phyloP scores from a whole-genome alignment of 2,113 vertebrate genomes.

The Python bivittatus region DNA sequence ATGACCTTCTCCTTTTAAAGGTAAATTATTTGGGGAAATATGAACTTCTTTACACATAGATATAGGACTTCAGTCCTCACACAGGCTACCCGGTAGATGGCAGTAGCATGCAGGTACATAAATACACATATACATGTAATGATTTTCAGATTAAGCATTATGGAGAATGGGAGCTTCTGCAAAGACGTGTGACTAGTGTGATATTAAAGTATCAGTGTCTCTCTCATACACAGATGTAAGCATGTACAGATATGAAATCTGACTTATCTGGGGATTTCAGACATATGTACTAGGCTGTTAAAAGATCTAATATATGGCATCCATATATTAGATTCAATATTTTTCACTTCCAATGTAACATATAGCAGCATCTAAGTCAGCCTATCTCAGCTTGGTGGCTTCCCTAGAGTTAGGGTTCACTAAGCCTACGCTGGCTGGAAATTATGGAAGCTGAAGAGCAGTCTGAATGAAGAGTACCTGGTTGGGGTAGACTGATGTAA shows the following conservation, averaged over 20 bases:
- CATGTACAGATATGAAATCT: background rate
- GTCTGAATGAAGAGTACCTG: background rate
- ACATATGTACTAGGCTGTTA: background rate
- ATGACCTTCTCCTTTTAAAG: background rate
- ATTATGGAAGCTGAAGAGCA: background rate
- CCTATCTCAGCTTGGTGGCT: background rate
- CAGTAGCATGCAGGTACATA: background rate
- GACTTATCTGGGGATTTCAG: background rate
- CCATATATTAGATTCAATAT: background rate
- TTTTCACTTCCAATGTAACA: background rate
- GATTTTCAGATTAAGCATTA: background rate
- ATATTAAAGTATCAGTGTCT: background rate
- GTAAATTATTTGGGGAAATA: background rate
- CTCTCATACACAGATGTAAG: background rate
- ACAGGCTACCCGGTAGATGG: slow-evolving; percentile 19
- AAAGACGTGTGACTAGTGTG: background rate
- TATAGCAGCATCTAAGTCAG: background rate
- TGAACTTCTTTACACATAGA: slow-evolving; percentile 34
- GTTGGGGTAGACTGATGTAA: background rate
- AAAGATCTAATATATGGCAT: background rate
- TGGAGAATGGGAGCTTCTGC: background rate
- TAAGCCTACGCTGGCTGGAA: background rate
- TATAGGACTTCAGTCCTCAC: background rate
- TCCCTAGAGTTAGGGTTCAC: background rate
- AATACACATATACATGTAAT: background rate